phyloP scores from a whole-genome alignment of 2,888 invertebrate species.

The Iphiclides podalirius region DNA sequence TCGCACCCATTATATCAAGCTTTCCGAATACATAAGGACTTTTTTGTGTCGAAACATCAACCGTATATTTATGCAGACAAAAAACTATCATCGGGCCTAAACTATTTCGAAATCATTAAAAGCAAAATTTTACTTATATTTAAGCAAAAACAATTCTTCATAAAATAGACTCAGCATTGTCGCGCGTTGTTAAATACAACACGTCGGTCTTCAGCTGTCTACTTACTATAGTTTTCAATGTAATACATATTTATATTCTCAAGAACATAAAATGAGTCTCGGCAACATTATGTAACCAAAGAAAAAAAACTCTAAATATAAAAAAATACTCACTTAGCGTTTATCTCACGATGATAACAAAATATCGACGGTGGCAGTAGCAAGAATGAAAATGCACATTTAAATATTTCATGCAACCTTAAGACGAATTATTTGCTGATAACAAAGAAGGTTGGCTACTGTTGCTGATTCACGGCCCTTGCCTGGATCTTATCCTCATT shows the following conservation, averaged over 20 bases:
- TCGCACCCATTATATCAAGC: constrained; percentile 49
- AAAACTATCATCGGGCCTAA: too few species aligned
- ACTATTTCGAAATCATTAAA: too few species aligned
- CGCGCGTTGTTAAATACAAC: too few species aligned
- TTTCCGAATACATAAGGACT: not conserved
- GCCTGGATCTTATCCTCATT: constrained; percentile 61
- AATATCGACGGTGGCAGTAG: constrained; percentile 1
- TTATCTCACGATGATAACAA: constrained; percentile 14
- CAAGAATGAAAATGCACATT: constrained; percentile 1
- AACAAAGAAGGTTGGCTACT: constrained; percentile 11
- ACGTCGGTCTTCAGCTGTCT: too few species aligned
- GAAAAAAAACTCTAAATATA: too few species aligned
- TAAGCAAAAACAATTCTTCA: too few species aligned
- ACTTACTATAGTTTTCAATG: too few species aligned
- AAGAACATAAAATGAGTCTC: too few species aligned
- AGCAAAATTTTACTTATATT: too few species aligned
- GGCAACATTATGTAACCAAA: too few species aligned
- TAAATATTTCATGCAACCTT: constrained; percentile 17
- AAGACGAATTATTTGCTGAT: constrained; percentile 1
- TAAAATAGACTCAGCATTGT: too few species aligned
- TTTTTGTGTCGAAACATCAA: not conserved
- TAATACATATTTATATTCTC: too few species aligned
- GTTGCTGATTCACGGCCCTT: constrained; percentile 17
- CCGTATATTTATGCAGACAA: not conserved
- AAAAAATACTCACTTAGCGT: constrained; percentile 25